Base-by-base conservation (phyloP, 92 coral and sea anemone genomes). In the Chrysogorgia sp. region DNA sequence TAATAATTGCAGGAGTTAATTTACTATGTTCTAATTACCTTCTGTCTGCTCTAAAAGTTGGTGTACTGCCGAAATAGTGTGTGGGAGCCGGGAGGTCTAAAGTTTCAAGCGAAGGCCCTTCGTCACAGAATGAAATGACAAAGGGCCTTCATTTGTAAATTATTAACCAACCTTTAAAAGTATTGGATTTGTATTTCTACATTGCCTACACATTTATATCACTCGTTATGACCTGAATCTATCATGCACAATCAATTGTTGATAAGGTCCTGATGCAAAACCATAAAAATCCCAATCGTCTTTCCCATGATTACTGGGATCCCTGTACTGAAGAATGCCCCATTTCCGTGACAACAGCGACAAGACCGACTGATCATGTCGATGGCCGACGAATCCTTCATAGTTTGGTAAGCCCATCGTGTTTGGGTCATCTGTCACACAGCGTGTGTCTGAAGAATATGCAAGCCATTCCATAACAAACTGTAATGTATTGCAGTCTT, bases 381-480 rank as follows among this genome's bases (percentile, higher is more conserved):
- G 76, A 69, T 69, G 76, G n/a, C 61, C 76, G 2, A 69, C 26
- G 48, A 69, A 69, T 2, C 76, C 61, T 25, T 33, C 59, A 22
- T 28, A 35, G 28, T 69, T 69, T 24, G 15, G 57, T 10, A 55
- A 13, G 17, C 19, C 15, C 22, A 47, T 28, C 24, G 25, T 13
- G 50, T 69, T 69, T 6, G 76, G 58, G 10, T 45, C 76, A 22
- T 41, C 76, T 13, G 76, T 69, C 0, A 69, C 76, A 47, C 59
- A 47, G 25, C 76, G 76, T 15, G 76, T 24, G 23, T 69, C 76
- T 25, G 76, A 69, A 33, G 76, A 47, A 26, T 69, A 69, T 25
- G 74, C 74, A 26, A 67, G 74, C 57, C 74, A 67, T 40, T 67
- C 74, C 74, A 67, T 67, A 21, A 67, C 74, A 43, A 67, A 67